phyloP scores from a whole-genome alignment of 2,888 invertebrate genomes.

The Chydorus sphaericus region DNA sequence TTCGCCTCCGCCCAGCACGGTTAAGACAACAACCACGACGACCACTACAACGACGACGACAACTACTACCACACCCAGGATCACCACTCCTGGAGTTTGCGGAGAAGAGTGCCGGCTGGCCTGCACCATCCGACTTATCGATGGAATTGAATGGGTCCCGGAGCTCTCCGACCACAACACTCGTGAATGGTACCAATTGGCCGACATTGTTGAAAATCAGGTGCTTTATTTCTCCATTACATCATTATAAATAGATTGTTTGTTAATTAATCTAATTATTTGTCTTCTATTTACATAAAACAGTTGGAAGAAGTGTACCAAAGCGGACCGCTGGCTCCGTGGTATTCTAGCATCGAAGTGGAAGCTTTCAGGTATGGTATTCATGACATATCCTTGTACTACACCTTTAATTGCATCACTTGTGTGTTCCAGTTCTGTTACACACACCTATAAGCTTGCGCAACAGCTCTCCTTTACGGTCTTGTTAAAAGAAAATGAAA shows the following conservation, averaged over 20 bases:
- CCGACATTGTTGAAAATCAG: slow-evolving; percentile 64
- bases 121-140: slow-evolving; percentile 68
- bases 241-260: not conserved
- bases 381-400: too few species aligned
- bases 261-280: slow-evolving; percentile 2
- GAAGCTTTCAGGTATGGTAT: slow-evolving; percentile 73
- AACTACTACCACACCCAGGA: slow-evolving; percentile 42
- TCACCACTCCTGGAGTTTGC: slow-evolving; percentile 62
- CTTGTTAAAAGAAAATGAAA: too few species aligned
- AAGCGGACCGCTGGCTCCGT: slow-evolving; percentile 54
- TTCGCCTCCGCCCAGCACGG: slow-evolving; percentile 36
- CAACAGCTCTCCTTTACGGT: too few species aligned
- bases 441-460: too few species aligned
- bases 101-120: slow-evolving; percentile 65
- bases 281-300: slow-evolving; percentile 25
- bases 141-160: slow-evolving; percentile 68
- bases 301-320: slow-evolving; percentile 72
- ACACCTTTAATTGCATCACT: too few species aligned
- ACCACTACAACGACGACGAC: slow-evolving; percentile 55
- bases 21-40: slow-evolving; percentile 46
- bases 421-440: too few species aligned
- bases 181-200: slow-evolving; percentile 67
- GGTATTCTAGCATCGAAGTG: slow-evolving; percentile 72
- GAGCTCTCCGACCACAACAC: slow-evolving; percentile 75
- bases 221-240: slow-evolving; percentile 32